Evolutionary conservation across 2,113 vertebrate genomes (phyloP).

Genomic region (Gambusia holbrooki): DNA sequence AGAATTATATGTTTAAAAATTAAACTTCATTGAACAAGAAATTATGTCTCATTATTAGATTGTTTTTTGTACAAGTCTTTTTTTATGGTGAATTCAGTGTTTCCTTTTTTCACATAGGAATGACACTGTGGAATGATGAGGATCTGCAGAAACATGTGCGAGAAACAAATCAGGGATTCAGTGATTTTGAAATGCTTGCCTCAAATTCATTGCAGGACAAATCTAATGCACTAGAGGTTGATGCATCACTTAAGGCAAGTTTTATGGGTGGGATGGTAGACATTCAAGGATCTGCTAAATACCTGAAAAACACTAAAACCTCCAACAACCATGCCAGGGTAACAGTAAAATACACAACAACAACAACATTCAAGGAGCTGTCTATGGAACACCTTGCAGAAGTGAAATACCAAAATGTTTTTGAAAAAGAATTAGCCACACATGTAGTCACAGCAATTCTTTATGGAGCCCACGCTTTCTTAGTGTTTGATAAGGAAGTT

Average conservation of each 20-base stretch:
- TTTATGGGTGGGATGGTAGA: constrained; percentile 54
- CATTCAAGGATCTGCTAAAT: constrained; percentile 63
- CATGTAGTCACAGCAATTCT: constrained; percentile 69
- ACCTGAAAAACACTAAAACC: constrained; percentile 46
- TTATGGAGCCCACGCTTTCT: constrained; percentile 30
- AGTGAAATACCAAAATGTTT: constrained; percentile 29
- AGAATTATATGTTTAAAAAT: too few relatives aligned
- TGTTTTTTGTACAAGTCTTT: too few relatives aligned
- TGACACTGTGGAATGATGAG: too few relatives aligned
- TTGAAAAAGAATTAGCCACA: constrained; percentile 46
- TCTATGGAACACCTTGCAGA: constrained; percentile 64
- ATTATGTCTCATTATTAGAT: too few relatives aligned
- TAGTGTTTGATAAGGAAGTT: constrained; percentile 57
- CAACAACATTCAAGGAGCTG: constrained; percentile 56
- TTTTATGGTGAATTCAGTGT: too few relatives aligned
- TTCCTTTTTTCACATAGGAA: too few relatives aligned
- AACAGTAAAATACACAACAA: constrained; percentile 55
- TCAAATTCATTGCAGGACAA: too few relatives aligned
- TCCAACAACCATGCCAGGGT: constrained; percentile 55
- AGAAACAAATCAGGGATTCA: too few relatives aligned
- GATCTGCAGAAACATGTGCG: too few relatives aligned
- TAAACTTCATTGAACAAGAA: too few relatives aligned
- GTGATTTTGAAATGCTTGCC: too few relatives aligned
- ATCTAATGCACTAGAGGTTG: constrained; percentile 39
- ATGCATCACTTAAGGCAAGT: constrained; percentile 64